These are phyloP conservation scores for Subanguina moxae DNA, from an alignment of 1,140 invertebrate species.

Conservation along the genomic window DNA sequence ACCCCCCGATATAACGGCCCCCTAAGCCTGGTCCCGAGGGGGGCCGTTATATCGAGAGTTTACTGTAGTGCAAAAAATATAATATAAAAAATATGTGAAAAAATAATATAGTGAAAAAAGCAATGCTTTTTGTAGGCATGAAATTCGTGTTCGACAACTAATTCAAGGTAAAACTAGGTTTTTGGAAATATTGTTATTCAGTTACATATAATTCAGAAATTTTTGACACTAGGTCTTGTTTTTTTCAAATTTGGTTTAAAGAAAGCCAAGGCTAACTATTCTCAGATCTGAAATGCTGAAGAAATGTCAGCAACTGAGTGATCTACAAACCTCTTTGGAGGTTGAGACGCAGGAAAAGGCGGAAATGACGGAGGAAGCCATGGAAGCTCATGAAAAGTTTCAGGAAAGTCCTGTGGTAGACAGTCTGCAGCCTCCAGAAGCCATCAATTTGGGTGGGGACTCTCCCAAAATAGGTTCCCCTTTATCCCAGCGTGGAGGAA, in stretches of 20 bases:
- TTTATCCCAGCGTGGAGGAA: background rate
- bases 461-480: background rate
- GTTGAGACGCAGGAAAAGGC: conserved; percentile 7
- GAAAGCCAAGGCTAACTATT: background rate
- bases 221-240: conserved; percentile 42
- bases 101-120: no score
- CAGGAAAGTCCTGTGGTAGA: background rate
- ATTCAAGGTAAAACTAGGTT: conserved; percentile 27
- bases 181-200: no score
- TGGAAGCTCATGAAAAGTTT: conserved; percentile 2
- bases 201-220: conserved; percentile 25
- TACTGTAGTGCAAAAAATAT: no score
- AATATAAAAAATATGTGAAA: no score
- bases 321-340: background rate
- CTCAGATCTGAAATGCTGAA: background rate
- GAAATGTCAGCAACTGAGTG: background rate
- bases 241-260: background rate
- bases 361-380: conserved; percentile 9
- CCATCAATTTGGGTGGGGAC: background rate
- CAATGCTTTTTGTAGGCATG: no score
- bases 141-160: conserved; percentile 50
- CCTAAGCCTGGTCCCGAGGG: no score
- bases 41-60: no score
- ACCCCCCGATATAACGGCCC: no score
- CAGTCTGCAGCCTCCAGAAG: conserved; percentile 7